Percentiles rank a stretch among this genome's conserved stretches.
Conservation (phyloP, 2,113 vertebrate genomes). For the Aegithalos caudatus region DNA sequence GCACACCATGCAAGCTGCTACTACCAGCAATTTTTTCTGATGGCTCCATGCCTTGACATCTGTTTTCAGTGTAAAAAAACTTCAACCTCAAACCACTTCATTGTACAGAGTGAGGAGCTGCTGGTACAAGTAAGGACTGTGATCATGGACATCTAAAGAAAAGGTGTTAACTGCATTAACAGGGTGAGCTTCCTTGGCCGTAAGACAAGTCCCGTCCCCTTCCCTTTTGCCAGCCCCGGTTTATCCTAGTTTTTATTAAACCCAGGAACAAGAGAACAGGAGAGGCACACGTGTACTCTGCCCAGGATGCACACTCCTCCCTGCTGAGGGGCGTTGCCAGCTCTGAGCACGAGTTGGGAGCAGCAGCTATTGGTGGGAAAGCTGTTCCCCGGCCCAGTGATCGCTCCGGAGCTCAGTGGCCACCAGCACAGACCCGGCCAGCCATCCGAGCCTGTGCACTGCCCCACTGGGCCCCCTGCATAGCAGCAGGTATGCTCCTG, state of each 20-base stretch:
- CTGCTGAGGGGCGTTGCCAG: accelerated
- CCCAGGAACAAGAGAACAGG: accelerated
- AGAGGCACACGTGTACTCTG: accelerated
- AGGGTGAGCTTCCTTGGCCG: neutral
- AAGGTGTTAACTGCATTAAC: accelerated
- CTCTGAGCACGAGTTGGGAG: accelerated
- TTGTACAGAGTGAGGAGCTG: neutral
- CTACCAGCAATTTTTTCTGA: neutral
- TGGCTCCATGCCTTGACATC: neutral
- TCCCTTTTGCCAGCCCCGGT: neutral
- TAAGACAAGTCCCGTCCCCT: neutral
- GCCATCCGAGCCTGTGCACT: accelerated
- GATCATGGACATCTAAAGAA: neutral
- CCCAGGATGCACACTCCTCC: neutral
- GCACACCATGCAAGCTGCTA: neutral
- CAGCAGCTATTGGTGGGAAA: accelerated
- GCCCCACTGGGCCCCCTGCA: accelerated
- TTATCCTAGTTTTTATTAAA: neutral
- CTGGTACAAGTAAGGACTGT: neutral
- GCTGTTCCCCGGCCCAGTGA: neutral
- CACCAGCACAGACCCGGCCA: accelerated
- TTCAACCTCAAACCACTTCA: neutral
- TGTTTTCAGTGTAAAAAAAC: neutral
- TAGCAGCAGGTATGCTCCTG: neutral
- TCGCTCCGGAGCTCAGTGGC: neutral